Evolutionary conservation across 1,140 invertebrate species (phyloP).

Genomic region (Sarcophaga bullata): DNA sequence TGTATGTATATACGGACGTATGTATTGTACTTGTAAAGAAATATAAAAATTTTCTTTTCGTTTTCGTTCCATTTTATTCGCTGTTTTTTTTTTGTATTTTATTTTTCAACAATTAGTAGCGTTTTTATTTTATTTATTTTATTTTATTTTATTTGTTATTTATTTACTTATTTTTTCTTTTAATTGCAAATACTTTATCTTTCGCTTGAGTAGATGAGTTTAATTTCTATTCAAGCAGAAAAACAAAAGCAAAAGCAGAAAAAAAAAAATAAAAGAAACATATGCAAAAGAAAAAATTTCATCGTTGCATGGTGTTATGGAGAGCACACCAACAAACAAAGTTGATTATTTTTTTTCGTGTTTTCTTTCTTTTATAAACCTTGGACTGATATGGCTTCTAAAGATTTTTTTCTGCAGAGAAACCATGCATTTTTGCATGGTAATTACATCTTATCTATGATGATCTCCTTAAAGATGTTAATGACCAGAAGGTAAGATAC

Average conservation of each 20-base stretch:
- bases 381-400: too few relatives aligned
- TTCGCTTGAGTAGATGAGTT: constrained; percentile 60
- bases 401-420: too few relatives aligned
- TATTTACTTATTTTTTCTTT: constrained; percentile 48
- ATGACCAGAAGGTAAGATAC: too few relatives aligned
- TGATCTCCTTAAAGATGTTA: too few relatives aligned
- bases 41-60: neutral
- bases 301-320: neutral
- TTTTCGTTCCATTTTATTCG: neutral
- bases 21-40: neutral
- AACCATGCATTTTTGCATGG: too few relatives aligned
- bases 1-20: neutral
- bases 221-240: constrained; percentile 35
- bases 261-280: too few relatives aligned
- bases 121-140: constrained; percentile 63
- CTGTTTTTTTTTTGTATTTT: constrained; percentile 1
- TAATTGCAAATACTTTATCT: constrained; percentile 65
- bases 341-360: neutral
- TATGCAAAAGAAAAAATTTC: too few relatives aligned
- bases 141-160: too few relatives aligned
- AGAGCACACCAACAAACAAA: neutral
- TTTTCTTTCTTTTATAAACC: too few relatives aligned
- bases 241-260: neutral
- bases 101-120: constrained; percentile 63
- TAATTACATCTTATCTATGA: too few relatives aligned